phyloP scores from a whole-genome alignment of 2,113 vertebrate species.

The Acrocephalus kingi region DNA sequence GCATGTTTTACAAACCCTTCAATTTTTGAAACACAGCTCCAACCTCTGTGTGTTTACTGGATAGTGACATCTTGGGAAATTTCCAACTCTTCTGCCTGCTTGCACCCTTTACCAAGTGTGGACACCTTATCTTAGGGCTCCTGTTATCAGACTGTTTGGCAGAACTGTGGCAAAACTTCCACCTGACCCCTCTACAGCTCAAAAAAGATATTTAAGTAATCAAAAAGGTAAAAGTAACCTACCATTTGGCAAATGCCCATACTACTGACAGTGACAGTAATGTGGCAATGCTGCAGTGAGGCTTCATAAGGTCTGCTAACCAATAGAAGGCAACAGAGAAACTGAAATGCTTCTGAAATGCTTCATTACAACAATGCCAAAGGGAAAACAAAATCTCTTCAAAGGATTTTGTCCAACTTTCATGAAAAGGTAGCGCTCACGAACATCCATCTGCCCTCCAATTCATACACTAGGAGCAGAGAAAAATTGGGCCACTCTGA shows the following conservation, averaged over 20 bases:
- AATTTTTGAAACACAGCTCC: background rate
- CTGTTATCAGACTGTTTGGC: background rate
- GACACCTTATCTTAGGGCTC: background rate
- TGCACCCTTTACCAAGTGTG: rapidly evolving
- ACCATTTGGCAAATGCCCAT: background rate
- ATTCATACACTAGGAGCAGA: background rate
- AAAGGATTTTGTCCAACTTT: background rate
- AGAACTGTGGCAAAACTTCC: background rate
- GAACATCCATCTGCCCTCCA: background rate
- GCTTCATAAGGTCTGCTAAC: background rate
- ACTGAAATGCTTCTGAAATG: background rate
- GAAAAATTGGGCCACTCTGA: background rate
- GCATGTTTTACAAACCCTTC: background rate
- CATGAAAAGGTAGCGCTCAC: background rate
- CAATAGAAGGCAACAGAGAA: background rate
- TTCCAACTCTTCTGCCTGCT: background rate
- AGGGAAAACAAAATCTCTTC: background rate
- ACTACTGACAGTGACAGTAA: background rate
- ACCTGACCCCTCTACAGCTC: background rate
- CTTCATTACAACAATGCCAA: background rate
- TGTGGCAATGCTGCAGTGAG: rapidly evolving
- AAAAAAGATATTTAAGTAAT: background rate
- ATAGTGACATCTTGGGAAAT: background rate
- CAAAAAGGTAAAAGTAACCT: background rate
- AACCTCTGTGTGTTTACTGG: background rate